Conservation (phyloP, 2,888 invertebrate genomes). For the Tenthredo notha region DNA sequence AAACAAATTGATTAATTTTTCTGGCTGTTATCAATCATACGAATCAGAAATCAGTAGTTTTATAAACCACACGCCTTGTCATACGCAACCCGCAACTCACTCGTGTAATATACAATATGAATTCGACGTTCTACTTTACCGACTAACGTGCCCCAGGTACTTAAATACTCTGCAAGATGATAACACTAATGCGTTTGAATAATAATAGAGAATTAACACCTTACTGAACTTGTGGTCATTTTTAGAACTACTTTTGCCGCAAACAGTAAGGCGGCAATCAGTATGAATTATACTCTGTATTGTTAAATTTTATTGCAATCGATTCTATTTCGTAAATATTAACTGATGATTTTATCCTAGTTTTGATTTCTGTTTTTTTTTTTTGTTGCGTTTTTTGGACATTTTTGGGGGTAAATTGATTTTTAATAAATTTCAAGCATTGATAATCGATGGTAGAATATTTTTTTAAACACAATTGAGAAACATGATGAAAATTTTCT, state of each 20-base stretch:
- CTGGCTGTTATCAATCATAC: too few relatives aligned
- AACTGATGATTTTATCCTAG: neutral
- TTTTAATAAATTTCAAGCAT: neutral
- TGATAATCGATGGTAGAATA: neutral
- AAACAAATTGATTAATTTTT: neutral
- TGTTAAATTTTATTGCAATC: neutral
- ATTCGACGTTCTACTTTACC: neutral
- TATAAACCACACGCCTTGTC: neutral
- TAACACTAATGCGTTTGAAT: neutral
- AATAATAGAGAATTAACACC: neutral
- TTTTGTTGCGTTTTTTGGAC: neutral
- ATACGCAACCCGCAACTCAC: neutral
- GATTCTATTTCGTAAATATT: neutral
- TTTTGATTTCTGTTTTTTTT: neutral
- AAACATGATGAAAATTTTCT: neutral
- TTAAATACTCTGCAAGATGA: neutral
- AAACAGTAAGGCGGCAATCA: neutral
- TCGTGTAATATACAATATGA: neutral
- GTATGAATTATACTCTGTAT: neutral
- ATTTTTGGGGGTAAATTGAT: neutral
- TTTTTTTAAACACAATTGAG: neutral
- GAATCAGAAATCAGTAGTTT: neutral
- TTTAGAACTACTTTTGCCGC: constrained; percentile 6
- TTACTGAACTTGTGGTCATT: neutral
- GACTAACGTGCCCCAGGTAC: neutral